Conservation (phyloP, 2,113 vertebrate genomes). For the Perca fluviatilis region DNA sequence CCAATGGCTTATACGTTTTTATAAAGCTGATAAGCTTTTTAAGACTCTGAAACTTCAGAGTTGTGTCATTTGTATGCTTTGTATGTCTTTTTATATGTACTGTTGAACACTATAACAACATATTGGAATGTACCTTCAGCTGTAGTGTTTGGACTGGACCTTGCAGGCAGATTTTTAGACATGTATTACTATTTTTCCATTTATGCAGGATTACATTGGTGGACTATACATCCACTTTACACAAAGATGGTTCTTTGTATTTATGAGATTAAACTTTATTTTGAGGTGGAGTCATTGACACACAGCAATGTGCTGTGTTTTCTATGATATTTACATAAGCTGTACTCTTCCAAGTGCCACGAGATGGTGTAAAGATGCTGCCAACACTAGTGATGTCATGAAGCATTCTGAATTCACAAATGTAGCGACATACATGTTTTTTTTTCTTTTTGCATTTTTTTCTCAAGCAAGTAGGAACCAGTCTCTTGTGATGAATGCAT, state of each 20-base stretch:
- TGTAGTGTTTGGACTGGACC: not conserved
- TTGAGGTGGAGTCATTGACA: not conserved
- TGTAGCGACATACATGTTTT: conserved; percentile 12
- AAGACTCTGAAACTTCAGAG: not conserved
- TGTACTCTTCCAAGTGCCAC: conserved; percentile 68
- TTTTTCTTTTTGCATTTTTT: conserved; percentile 37
- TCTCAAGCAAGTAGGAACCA: conserved; percentile 32
- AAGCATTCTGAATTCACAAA: conserved; percentile 10
- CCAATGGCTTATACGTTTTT: not conserved
- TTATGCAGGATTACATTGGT: not conserved
- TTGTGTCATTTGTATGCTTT: not conserved
- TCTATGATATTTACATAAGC: not conserved
- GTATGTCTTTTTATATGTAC: not conserved
- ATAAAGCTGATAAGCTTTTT: not conserved
- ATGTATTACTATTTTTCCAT: not conserved
- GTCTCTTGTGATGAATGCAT: conserved; percentile 1
- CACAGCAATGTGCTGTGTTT: not conserved
- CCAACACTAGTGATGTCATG: conserved; percentile 22
- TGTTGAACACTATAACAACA: not conserved
- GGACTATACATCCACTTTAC: not conserved
- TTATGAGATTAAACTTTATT: conserved; percentile 34
- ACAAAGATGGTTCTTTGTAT: not conserved
- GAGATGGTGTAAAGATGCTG: conserved; percentile 34
- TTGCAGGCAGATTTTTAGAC: not conserved
- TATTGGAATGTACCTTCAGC: not conserved